A percentile compares a stretch with the other conserved stretches of the same genome.
These are phyloP conservation scores for Anorthoa munda DNA, from an alignment of 2,888 invertebrate genomes.

Conservation along the genomic window DNA sequence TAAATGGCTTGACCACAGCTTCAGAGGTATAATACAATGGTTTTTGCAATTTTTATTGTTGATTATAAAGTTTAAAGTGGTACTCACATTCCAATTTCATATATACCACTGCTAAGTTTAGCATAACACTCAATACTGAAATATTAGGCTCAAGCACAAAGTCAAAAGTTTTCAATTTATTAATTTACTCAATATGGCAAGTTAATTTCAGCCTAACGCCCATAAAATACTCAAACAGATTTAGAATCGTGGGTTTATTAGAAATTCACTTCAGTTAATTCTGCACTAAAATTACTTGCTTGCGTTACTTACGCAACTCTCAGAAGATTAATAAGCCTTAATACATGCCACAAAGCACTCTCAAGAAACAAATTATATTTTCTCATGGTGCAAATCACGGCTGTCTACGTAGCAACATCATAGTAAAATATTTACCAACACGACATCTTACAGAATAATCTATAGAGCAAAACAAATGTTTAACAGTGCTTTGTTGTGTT, in stretches of 20 bases:
- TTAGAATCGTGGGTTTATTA: constrained; percentile 32
- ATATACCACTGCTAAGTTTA: no score
- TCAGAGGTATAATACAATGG: background rate
- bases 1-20: background rate
- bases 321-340: constrained; percentile 40
- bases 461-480: constrained; percentile 83
- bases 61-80: background rate
- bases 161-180: constrained; percentile 10
- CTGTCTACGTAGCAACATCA: constrained; percentile 72
- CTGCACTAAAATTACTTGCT: constrained; percentile 14
- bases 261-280: constrained; percentile 33
- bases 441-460: constrained; percentile 79
- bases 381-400: constrained; percentile 76
- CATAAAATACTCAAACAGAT: constrained; percentile 23
- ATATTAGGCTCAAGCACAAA: background rate
- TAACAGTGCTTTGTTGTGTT: constrained; percentile 78
- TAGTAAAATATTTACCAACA: constrained; percentile 77
- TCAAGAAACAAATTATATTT: constrained; percentile 71
- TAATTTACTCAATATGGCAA: constrained; percentile 26
- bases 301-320: constrained; percentile 17
- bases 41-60: background rate
- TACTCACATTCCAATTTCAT: no score
- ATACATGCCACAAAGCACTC: constrained; percentile 65
- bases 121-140: background rate
- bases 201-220: constrained; percentile 10